Evolutionary conservation across 2,797 vertebrate species (phyloP).

Genomic region (Apogon hyalosoma): DNA sequence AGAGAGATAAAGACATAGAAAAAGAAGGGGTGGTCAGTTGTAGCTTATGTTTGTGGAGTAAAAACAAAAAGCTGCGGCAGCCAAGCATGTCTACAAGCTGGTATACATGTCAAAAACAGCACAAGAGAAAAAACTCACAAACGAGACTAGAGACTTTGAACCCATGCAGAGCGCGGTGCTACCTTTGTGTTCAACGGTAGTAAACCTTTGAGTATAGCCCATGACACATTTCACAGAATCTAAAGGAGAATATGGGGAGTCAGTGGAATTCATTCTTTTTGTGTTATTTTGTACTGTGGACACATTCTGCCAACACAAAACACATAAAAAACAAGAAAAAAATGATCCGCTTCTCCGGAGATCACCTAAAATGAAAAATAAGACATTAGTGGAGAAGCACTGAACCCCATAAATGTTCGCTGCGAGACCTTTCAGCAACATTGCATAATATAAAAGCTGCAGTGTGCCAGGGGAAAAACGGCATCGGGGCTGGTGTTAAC

Average conservation of each 20-base stretch:
- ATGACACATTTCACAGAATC: conserved; percentile 90
- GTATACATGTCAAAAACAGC: conserved; percentile 82
- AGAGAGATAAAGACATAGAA: conserved; percentile 24
- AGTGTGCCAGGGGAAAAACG: conserved; percentile 2
- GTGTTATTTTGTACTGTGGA: conserved; percentile 36
- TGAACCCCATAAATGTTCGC: background rate
- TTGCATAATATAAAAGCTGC: background rate
- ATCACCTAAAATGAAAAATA: conserved; percentile 57
- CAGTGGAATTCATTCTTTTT: conserved; percentile 69
- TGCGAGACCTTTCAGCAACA: background rate
- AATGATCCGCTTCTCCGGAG: background rate
- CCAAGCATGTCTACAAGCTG: conserved; percentile 94
- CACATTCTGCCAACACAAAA: conserved; percentile 60
- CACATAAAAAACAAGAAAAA: conserved; percentile 27
- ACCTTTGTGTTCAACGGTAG: conserved; percentile 89
- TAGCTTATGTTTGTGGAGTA: conserved; percentile 85
- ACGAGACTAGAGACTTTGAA: conserved; percentile 85
- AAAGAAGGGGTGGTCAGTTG: conserved; percentile 76
- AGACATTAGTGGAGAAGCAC: conserved; percentile 20
- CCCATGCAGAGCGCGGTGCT: conserved; percentile 90
- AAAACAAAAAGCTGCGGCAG: conserved; percentile 85
- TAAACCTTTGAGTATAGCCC: conserved; percentile 99
- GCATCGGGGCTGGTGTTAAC: conserved; percentile 21
- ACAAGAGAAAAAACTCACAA: conserved; percentile 87
- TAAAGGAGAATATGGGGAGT: conserved; percentile 83